phyloP scores from a whole-genome alignment of 2,888 invertebrate genomes.

The Oasisia sp. region DNA sequence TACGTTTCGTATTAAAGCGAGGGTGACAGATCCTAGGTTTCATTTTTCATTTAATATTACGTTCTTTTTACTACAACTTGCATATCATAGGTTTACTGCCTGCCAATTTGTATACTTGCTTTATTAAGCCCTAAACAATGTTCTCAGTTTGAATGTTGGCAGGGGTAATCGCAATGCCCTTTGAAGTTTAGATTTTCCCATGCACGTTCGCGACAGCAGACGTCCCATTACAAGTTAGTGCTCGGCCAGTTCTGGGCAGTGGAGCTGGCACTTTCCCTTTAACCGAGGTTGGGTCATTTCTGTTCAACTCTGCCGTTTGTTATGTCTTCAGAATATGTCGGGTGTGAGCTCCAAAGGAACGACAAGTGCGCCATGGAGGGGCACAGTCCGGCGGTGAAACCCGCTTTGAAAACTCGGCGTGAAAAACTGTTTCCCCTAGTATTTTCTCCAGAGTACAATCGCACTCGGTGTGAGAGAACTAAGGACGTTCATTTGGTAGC shows the following conservation, averaged over 20 bases:
- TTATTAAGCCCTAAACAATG: too few species aligned
- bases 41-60: too few species aligned
- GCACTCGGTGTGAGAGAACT: background rate
- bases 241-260: background rate
- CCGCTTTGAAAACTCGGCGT: background rate
- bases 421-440: background rate
- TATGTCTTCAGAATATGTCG: background rate
- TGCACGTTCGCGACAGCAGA: too few species aligned
- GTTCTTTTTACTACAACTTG: too few species aligned
- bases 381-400: background rate
- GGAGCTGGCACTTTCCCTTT: background rate
- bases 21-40: too few species aligned
- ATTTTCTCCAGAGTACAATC: background rate
- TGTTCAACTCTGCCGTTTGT: background rate
- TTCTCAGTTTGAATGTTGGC: too few species aligned
- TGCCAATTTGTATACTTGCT: too few species aligned
- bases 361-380: background rate
- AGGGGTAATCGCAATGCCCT: too few species aligned
- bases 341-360: background rate
- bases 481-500: background rate
- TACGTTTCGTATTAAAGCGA: too few species aligned
- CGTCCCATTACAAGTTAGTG: background rate
- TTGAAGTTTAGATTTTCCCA: too few species aligned
- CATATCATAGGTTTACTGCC: too few species aligned
- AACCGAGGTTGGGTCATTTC: background rate